Base-by-base conservation (phyloP, 2,113 vertebrate species). In the Campylomormyrus numenius region DNA sequence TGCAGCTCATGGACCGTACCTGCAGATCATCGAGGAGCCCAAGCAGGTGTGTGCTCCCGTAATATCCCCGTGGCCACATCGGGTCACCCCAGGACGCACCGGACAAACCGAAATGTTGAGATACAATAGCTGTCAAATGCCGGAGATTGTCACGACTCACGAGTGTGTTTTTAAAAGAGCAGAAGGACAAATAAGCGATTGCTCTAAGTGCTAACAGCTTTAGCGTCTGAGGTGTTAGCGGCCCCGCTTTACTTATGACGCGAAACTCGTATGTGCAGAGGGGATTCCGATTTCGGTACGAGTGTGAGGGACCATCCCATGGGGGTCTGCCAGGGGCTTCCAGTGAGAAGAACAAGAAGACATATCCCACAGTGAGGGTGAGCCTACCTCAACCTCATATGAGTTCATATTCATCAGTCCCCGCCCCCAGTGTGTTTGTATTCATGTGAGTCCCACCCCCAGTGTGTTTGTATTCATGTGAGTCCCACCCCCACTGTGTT, bases 261-360 rank as follows among this genome's bases (percentile, higher is more conserved):
- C 10, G 50, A 52, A 80, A 6, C n/a, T 89, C 31, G 94, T 85
- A 15, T 92, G 88, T 93, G 84, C 0, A 99, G 98, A 95, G 98
- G 45, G 98, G 98, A 15, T 99, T 99, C 93, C 95, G 98, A 0
- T 99, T 99, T 94, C 97, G 98, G 21, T 99, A 99, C 0, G 98
- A 98, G 93, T 99, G 98, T 0, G 98, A 99, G 93, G 98, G 98
- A 10, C 98, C 98, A 2, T 99, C 98, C 0, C 98, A 99, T 0
- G 98, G 98, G 0, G 98, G 98, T 5, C 95, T 99, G 46, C 98
- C 98, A 0, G 98, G 98, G 87, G 98, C 98, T 21, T 99, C 98
- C 93, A 99, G 98, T 0, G 98, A 99, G 93, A 99, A 98, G 92
- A 98, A 98, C 85, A 94, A 97, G 90, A 98, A 98, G 90, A 99